phyloP scores from a whole-genome alignment of 1,140 invertebrate genomes.

The Penaeus indicus region DNA sequence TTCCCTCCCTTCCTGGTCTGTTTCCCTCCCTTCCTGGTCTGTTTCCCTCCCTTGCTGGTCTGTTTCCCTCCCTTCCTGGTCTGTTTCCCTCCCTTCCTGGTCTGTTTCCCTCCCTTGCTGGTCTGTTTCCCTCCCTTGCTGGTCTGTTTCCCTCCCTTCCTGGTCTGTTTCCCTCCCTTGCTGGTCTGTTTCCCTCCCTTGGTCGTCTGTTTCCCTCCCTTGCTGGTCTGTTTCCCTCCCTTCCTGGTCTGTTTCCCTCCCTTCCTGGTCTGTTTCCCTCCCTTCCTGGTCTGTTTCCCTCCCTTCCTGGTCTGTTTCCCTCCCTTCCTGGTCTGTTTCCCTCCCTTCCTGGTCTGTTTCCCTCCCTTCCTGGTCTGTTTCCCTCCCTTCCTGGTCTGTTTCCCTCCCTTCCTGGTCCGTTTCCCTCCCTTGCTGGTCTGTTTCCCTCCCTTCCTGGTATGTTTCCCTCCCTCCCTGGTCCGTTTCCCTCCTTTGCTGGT shows the following conservation, averaged over 20 bases:
- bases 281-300: background rate
- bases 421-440: background rate
- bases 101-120: background rate
- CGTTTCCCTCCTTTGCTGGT: background rate
- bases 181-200: background rate
- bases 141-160: background rate
- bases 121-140: too few species aligned
- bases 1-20: background rate
- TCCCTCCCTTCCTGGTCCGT: background rate
- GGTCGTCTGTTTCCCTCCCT: background rate
- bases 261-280: too few species aligned
- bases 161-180: background rate
- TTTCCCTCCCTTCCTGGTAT: background rate
- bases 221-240: background rate
- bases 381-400: background rate
- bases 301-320: background rate
- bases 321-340: too few species aligned
- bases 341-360: background rate
- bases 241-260: background rate
- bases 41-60: background rate
- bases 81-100: background rate
- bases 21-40: background rate
- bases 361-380: background rate
- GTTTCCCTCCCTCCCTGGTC: background rate
- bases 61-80: background rate